These are phyloP conservation scores for Enteromius anoplus DNA, from an alignment of 2,797 vertebrate genomes.

Conservation along the genomic window DNA sequence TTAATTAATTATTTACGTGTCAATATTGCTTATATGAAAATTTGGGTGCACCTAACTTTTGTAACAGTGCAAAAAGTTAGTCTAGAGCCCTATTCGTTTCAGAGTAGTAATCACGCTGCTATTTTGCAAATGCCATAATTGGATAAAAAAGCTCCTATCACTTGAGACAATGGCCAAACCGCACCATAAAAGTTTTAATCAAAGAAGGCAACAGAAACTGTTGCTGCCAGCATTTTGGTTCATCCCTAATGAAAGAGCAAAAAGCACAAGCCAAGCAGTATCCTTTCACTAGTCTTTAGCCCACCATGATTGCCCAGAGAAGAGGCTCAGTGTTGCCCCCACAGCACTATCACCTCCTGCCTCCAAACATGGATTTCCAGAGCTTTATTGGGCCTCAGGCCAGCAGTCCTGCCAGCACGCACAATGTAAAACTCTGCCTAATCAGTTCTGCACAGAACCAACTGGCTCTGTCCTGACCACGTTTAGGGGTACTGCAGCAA, in stretches of 20 bases:
- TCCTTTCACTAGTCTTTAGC: conserved; percentile 76
- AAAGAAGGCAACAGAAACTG: conserved; percentile 74
- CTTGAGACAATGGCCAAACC: background rate
- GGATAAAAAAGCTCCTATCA: conserved; percentile 12
- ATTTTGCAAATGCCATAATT: background rate
- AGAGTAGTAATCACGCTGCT: background rate
- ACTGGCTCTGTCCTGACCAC: conserved; percentile 62
- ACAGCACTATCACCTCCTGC: conserved; percentile 64
- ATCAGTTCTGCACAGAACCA: conserved; percentile 76
- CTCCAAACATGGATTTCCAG: conserved; percentile 76
- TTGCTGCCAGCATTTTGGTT: conserved; percentile 75
- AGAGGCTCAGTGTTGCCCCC: conserved; percentile 73
- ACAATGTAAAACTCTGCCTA: conserved; percentile 81
- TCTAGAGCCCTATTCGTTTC: background rate
- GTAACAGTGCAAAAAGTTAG: too few species aligned
- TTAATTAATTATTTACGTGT: too few species aligned
- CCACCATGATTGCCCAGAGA: conserved; percentile 76
- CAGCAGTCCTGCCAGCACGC: conserved; percentile 61
- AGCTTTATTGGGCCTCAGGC: conserved; percentile 76
- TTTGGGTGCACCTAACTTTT: too few species aligned
- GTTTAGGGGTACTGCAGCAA: conserved; percentile 38
- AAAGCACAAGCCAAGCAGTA: conserved; percentile 76
- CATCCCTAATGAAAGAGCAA: conserved; percentile 68
- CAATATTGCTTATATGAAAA: too few species aligned
- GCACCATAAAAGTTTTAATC: conserved; percentile 8